Evolutionary conservation across 2,113 vertebrate genomes (phyloP).

Genomic region (Mus pahari): DNA sequence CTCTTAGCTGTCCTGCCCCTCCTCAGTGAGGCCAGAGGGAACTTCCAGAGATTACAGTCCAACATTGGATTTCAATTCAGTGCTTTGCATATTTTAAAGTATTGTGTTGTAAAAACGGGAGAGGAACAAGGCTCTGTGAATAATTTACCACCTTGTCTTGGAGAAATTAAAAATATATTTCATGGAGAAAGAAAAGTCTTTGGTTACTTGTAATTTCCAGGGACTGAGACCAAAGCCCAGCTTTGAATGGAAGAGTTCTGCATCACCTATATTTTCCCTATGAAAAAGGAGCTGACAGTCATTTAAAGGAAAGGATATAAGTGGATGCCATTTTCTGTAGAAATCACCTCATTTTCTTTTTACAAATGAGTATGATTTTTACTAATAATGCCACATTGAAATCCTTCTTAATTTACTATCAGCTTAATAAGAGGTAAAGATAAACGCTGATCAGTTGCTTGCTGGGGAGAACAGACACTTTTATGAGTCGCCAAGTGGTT

Average conservation of each 20-base stretch:
- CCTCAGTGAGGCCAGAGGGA: not conserved
- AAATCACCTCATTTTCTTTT: constrained; percentile 19
- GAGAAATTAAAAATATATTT: constrained; percentile 91
- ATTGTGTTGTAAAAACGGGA: constrained; percentile 83
- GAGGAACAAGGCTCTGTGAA: constrained; percentile 83
- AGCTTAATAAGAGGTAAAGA: not conserved
- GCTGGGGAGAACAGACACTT: not conserved
- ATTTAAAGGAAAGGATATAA: not conserved
- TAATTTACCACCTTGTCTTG: constrained; percentile 84
- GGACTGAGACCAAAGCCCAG: constrained; percentile 16
- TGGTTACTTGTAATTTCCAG: constrained; percentile 68
- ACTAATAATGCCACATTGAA: not conserved
- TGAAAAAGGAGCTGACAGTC: constrained; percentile 23
- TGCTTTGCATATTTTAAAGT: constrained; percentile 86
- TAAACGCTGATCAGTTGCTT: not conserved
- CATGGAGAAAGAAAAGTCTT: constrained; percentile 80
- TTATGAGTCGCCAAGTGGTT: not conserved
- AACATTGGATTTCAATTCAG: constrained; percentile 70
- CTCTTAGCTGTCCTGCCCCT: not conserved
- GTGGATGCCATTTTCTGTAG: not conserved
- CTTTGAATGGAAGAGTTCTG: constrained; percentile 2
- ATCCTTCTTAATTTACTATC: not conserved
- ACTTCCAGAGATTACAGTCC: constrained; percentile 65
- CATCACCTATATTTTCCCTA: not conserved
- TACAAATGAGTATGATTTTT: not conserved